phyloP scores from a whole-genome alignment of 2,888 invertebrate species.

The Drosophila kanekoi region DNA sequence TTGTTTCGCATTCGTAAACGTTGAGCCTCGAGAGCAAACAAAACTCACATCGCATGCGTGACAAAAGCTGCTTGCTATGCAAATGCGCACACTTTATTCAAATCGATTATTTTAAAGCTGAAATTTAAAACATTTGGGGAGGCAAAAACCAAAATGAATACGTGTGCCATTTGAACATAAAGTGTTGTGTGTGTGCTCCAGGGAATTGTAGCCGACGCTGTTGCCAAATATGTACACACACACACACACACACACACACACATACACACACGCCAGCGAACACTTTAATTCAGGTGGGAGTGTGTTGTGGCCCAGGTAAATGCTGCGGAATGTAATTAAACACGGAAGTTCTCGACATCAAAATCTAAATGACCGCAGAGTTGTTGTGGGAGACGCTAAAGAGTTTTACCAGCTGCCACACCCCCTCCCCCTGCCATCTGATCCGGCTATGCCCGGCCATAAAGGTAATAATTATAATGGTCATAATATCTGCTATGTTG shows the following conservation, averaged over 20 bases:
- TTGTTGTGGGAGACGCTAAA: slow-evolving; percentile 9
- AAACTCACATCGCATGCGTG: too few species aligned
- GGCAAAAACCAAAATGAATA: slow-evolving; percentile 4
- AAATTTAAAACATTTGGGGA: not conserved
- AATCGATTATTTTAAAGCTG: not conserved
- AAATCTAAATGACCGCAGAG: slow-evolving; percentile 15
- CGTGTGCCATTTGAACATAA: slow-evolving; percentile 21
- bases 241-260: slow-evolving; percentile 2
- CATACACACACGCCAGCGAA: not conserved
- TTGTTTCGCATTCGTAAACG: not conserved
- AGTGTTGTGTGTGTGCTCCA: slow-evolving; percentile 4
- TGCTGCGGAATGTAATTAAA: slow-evolving; percentile 48
- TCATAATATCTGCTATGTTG: slow-evolving; percentile 12
- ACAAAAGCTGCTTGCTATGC: not conserved
- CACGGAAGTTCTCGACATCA: slow-evolving; percentile 37
- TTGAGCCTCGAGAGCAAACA: not conserved
- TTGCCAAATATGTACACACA: slow-evolving; percentile 34
- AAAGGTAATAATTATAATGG: slow-evolving; percentile 12
- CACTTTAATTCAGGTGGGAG: not conserved
- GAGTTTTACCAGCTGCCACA: not conserved
- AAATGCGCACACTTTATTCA: too few species aligned
- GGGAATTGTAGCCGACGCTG: slow-evolving; percentile 15
- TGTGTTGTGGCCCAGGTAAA: slow-evolving; percentile 14
- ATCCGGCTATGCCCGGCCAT: not conserved
- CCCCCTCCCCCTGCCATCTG: not conserved